These are phyloP conservation scores for Drosophila sturtevanti DNA, from an alignment of 1,140 invertebrate species.

Conservation along the genomic window DNA sequence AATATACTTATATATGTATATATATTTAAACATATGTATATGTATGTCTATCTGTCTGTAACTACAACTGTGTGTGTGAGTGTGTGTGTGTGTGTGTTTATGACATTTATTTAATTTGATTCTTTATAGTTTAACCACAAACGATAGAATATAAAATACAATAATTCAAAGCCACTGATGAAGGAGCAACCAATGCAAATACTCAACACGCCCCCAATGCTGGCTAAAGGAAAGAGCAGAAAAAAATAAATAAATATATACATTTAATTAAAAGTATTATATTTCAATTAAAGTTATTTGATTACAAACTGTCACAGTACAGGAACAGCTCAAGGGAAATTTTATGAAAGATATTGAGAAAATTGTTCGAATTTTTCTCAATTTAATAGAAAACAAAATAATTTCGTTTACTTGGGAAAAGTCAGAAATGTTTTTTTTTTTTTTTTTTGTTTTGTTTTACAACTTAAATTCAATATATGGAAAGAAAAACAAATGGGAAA, in stretches of 20 bases:
- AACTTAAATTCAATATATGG: too few species aligned
- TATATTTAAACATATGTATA: too few species aligned
- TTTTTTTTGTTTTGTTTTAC: too few species aligned
- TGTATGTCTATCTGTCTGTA: background rate
- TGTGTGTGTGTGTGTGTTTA: too few species aligned
- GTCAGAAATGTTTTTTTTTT: too few species aligned
- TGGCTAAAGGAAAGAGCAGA: constrained; percentile 35
- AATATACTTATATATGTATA: background rate
- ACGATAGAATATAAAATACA: constrained; percentile 63
- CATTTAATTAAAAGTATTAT: background rate
- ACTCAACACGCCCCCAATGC: constrained; percentile 59
- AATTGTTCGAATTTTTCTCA: too few species aligned
- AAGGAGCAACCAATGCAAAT: constrained; percentile 68
- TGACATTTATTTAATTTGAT: constrained; percentile 52
- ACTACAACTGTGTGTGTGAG: constrained; percentile 15
- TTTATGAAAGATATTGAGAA: too few species aligned
- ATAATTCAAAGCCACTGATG: constrained; percentile 64
- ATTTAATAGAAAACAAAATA: too few species aligned
- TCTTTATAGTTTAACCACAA: constrained; percentile 57
- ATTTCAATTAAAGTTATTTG: background rate
- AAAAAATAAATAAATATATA: background rate
- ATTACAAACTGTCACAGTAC: too few species aligned
- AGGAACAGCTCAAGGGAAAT: too few species aligned
- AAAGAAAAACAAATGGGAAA: too few species aligned
- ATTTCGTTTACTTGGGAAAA: too few species aligned